These are phyloP conservation scores for Spondyliosoma cantharus DNA, from an alignment of 2,797 vertebrate genomes.

Conservation along the genomic window DNA sequence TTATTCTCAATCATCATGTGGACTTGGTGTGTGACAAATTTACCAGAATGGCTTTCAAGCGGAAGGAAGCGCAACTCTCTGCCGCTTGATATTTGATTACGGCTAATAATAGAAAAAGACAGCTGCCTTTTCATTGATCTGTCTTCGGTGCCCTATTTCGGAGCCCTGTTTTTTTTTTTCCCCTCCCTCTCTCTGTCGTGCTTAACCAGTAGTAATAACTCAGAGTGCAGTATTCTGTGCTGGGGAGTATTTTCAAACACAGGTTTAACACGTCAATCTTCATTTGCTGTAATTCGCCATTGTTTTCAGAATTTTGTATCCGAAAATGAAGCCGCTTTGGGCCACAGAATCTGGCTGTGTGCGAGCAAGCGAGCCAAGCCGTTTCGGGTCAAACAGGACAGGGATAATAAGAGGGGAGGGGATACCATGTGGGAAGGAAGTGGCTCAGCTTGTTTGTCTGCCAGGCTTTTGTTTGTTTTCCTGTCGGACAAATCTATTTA, in stretches of 20 bases:
- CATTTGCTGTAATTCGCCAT: slow-evolving; percentile 41
- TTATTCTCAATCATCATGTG: slow-evolving; percentile 36
- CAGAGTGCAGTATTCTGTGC: background rate
- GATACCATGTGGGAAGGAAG: slow-evolving; percentile 76
- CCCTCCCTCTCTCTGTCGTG: background rate
- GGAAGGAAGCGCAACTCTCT: slow-evolving; percentile 61
- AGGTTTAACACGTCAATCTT: slow-evolving; percentile 26
- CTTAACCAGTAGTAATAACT: slow-evolving; percentile 27
- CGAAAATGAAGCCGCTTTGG: slow-evolving; percentile 43
- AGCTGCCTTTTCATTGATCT: slow-evolving; percentile 81
- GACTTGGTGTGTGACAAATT: slow-evolving; percentile 32
- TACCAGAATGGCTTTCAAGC: slow-evolving; percentile 50
- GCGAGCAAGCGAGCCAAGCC: slow-evolving; percentile 33
- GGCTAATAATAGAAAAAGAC: slow-evolving; percentile 81
- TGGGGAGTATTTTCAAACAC: slow-evolving; percentile 16
- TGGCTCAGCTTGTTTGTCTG: slow-evolving; percentile 74
- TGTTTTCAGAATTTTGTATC: slow-evolving; percentile 46
- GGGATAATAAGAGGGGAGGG: slow-evolving; percentile 74
- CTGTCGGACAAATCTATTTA: slow-evolving; percentile 76
- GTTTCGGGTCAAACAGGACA: slow-evolving; percentile 75
- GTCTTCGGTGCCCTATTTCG: slow-evolving; percentile 74
- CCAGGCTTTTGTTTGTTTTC: slow-evolving; percentile 81
- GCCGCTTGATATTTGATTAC: slow-evolving; percentile 79
- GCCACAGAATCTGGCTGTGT: slow-evolving; percentile 28
- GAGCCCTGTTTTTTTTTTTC: slow-evolving; percentile 28